Evolutionary conservation across 2,888 invertebrate species (phyloP), one percentile per base, ranked within the genome.

Genomic region (Epicampocera succincta): DNA sequence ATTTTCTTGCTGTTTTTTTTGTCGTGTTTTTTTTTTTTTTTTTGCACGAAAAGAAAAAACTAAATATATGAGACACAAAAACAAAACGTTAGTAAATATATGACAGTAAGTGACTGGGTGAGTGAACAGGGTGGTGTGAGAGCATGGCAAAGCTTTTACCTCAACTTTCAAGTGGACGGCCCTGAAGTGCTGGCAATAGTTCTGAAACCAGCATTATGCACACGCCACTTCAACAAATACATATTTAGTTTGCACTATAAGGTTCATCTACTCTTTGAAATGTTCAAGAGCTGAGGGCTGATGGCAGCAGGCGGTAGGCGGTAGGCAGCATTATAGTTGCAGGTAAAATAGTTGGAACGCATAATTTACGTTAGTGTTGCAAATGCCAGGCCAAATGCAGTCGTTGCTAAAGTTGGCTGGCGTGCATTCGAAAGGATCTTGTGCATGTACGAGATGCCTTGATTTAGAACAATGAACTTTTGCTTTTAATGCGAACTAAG

Each of bases 101-200:
- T 76, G 61, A 54, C 69, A 61, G 38, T 52, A 17, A 42, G 69
- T 50, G 74, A 46, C 56, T 54, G 33, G 40, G 56, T 74, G 44
- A 33, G 9, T 9, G 3, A 71, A 65, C n/a, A 65, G 15, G 52
- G n/a, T n/a, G n/a, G n/a, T n/a, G 40, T 63, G 50, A 65, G 66
- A 75, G 68, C 54, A 72, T 72, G 76, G 68, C 15, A 75, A 80
- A 84, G 85, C 85, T 85, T 84, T 85, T 85, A 83, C 84, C 85
- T 85, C 85, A 84, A 85, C 85, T 84, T 85, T 85, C 84, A 83
- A 85, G 85, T 85, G 79, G 85, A 82, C 82, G 82, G 82, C 82
- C 82, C 82, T 82, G 82, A 82, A 82, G 82, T 82, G 78, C 60
- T 46, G 74, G 78, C 78, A 82, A 78, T 66, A 78, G 78, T 71